Percentiles rank a stretch among this genome's conserved stretches.
Conservation (phyloP, 2,797 vertebrate genomes). For the Enteromius unitaeniatus region DNA sequence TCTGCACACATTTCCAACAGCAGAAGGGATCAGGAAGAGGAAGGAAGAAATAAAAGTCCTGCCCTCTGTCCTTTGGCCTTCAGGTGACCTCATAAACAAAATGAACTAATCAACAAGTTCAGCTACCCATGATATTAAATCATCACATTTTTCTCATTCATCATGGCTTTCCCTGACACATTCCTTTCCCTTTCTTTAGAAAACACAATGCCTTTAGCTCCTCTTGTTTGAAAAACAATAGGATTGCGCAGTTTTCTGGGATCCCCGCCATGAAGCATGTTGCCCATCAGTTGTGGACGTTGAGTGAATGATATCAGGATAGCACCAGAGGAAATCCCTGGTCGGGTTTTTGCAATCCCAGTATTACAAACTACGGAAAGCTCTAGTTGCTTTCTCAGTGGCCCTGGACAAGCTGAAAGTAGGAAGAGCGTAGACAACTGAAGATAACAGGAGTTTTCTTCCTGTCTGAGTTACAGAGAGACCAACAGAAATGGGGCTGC, state of each 20-base stretch:
- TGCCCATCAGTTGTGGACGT: conserved; percentile 30
- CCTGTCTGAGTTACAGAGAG: conserved; percentile 34
- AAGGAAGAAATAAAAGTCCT: conserved; percentile 47
- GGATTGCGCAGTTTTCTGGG: conserved; percentile 26
- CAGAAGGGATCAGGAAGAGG: conserved; percentile 27
- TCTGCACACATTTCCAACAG: conserved; percentile 1
- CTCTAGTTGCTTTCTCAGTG: conserved; percentile 55
- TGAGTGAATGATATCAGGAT: conserved; percentile 48
- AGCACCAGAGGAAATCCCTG: conserved; percentile 75
- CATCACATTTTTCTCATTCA: conserved; percentile 41
- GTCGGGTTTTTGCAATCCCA: conserved; percentile 50
- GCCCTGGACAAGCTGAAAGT: conserved; percentile 53
- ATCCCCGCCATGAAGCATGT: conserved; percentile 19
- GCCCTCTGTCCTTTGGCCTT: conserved; percentile 43
- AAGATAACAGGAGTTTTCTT: conserved; percentile 36
- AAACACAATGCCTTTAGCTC: conserved; percentile 20
- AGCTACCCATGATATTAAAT: conserved; percentile 15
- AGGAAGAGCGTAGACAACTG: conserved; percentile 13
- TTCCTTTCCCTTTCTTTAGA: conserved; percentile 28
- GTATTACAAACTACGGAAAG: conserved; percentile 68
- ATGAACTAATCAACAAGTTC: conserved; percentile 19
- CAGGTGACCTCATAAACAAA: conserved; percentile 22
- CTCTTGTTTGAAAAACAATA: conserved; percentile 30
- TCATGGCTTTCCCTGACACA: conserved; percentile 20
- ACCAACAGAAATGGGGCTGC: conserved; percentile 22